These are phyloP conservation scores for Nephrotoma guestfalica DNA, from an alignment of 2,888 invertebrate species.

Conservation along the genomic window DNA sequence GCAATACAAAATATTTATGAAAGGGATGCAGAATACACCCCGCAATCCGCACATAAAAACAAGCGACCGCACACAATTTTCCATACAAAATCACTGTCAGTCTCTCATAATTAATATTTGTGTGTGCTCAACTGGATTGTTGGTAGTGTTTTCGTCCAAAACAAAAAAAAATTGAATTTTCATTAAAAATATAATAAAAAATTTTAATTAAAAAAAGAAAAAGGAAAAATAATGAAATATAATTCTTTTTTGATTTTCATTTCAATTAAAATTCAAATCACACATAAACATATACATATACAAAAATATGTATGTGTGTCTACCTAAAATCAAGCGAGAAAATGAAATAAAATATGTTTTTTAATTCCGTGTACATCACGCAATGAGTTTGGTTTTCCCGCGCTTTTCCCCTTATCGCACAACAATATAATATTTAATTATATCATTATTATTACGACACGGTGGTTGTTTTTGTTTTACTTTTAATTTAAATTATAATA, in stretches of 20 bases:
- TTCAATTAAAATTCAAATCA: neutral
- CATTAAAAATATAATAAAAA: neutral
- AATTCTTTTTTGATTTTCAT: neutral
- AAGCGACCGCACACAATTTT: neutral
- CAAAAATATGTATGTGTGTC: neutral
- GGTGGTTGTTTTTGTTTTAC: neutral
- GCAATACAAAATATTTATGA: neutral
- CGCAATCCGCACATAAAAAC: neutral
- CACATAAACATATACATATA: neutral
- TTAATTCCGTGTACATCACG: neutral
- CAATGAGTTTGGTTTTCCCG: neutral
- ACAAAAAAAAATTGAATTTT: neutral
- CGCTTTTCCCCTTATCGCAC: neutral
- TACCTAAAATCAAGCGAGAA: neutral
- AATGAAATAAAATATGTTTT: neutral
- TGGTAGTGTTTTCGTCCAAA: neutral
- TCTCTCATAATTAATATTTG: neutral
- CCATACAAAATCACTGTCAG: neutral
- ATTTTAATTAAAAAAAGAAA: neutral
- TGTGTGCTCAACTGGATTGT: neutral
- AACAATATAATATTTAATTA: neutral
- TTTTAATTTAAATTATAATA: neutral
- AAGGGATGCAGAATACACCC: neutral
- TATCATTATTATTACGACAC: neutral
- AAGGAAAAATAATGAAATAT: neutral